phyloP scores from a whole-genome alignment of 1,140 invertebrate species.

The Halotydeus destructor region DNA sequence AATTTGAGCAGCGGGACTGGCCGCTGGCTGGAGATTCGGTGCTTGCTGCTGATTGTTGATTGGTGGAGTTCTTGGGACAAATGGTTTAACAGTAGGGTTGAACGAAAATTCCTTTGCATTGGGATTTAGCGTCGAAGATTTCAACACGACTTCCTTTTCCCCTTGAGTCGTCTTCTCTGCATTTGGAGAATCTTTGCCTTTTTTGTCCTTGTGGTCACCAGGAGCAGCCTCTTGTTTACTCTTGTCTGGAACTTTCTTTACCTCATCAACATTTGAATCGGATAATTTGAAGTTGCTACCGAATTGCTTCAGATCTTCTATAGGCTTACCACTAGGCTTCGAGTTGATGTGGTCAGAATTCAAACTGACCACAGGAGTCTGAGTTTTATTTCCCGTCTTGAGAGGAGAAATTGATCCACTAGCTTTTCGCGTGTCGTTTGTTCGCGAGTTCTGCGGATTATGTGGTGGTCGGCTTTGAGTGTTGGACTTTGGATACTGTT shows the following conservation, averaged over 20 bases:
- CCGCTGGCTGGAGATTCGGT: not conserved
- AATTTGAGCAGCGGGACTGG: not conserved
- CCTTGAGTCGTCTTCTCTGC: not conserved
- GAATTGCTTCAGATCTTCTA: not conserved
- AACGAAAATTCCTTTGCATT: constrained; percentile 63
- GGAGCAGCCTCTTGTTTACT: not conserved
- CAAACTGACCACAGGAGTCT: not conserved
- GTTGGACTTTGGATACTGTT: not conserved
- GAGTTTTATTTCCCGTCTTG: not conserved
- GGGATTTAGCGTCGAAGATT: constrained; percentile 60
- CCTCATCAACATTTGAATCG: not conserved
- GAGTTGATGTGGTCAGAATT: not conserved
- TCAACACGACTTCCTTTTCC: constrained; percentile 23
- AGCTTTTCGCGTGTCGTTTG: not conserved
- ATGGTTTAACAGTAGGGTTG: constrained; percentile 62
- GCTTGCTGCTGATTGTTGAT: constrained; percentile 5
- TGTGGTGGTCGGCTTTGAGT: not conserved
- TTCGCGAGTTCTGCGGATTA: not conserved
- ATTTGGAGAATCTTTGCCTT: not conserved
- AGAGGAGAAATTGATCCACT: not conserved
- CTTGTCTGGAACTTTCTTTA: not conserved
- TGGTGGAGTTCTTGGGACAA: constrained; percentile 35
- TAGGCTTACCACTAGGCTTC: not conserved
- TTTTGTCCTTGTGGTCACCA: not conserved
- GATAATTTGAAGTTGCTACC: not conserved